Conservation (phyloP, 2,113 vertebrate species). For the Crotalus tigris region DNA sequence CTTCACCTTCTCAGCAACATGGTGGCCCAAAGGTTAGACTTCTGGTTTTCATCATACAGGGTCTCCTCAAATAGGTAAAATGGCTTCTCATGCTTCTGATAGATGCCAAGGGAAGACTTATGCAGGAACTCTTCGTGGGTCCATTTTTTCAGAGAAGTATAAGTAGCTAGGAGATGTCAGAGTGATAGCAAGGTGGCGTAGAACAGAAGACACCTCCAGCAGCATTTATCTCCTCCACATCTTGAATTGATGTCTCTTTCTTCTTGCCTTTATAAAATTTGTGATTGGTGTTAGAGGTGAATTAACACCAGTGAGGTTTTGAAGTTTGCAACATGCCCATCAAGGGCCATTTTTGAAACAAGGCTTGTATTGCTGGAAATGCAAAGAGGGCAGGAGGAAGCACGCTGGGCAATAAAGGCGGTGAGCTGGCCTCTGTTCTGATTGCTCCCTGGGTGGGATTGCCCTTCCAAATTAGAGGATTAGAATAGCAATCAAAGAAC, state of each 20-base stretch:
- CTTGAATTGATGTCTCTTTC: neutral
- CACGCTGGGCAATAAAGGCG: neutral
- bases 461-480: neutral
- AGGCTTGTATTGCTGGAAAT: neutral
- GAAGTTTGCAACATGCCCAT: conserved; percentile 8
- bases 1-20: neutral
- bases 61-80: neutral
- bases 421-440: conserved; percentile 3
- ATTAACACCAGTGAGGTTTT: conserved; percentile 21
- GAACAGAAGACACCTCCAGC: neutral
- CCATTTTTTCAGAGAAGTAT: too few species aligned
- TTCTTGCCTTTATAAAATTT: neutral
- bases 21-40: too few species aligned
- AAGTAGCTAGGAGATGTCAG: neutral
- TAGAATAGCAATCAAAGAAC: conserved; percentile 14
- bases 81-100: neutral
- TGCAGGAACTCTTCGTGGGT: neutral
- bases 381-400: neutral
- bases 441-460: neutral
- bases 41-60: too few species aligned
- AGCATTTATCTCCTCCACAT: neutral
- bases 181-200: neutral
- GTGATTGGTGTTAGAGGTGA: neutral
- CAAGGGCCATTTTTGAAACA: neutral
- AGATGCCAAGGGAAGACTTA: neutral